A percentile compares a stretch with the other conserved stretches of the same genome.
phyloP scores from a whole-genome alignment of 2,888 invertebrate species.

The Hydroisotoma schaefferi region DNA sequence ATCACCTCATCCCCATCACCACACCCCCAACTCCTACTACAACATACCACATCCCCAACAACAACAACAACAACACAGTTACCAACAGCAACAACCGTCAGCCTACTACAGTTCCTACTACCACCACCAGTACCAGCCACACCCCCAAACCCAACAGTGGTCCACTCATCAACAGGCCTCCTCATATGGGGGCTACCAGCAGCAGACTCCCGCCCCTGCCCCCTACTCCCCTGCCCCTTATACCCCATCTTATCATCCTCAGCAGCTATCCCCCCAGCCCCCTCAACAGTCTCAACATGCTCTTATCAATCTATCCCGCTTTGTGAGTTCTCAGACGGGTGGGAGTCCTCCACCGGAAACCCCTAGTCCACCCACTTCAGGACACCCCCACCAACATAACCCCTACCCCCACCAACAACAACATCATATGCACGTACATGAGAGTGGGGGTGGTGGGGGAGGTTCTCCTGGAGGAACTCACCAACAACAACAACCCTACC shows the following conservation, averaged over 20 bases:
- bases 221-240: slow-evolving; percentile 17
- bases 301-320: slow-evolving; percentile 42
- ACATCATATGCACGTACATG: background rate
- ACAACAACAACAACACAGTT: slow-evolving; percentile 11
- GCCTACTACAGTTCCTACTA: slow-evolving; percentile 1
- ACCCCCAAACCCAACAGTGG: slow-evolving; percentile 22
- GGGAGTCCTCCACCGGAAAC: slow-evolving; percentile 21
- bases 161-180: slow-evolving; percentile 15
- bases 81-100: slow-evolving; percentile 15
- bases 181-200: slow-evolving; percentile 21
- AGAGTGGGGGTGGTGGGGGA: too few species aligned
- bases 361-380: slow-evolving; percentile 16
- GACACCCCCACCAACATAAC: background rate
- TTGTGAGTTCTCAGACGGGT: slow-evolving; percentile 38
- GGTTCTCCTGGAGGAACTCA: too few species aligned
- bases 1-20: slow-evolving; percentile 12
- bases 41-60: slow-evolving; percentile 10
- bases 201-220: slow-evolving; percentile 20
- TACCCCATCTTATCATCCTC: slow-evolving; percentile 18
- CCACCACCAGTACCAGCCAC: slow-evolving; percentile 16
- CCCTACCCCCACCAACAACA: background rate
- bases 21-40: background rate
- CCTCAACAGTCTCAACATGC: slow-evolving; percentile 29
- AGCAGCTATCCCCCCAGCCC: slow-evolving; percentile 20
- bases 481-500: background rate